Conservation (phyloP, 2,888 invertebrate genomes). For the Chrysina gloriosa region DNA sequence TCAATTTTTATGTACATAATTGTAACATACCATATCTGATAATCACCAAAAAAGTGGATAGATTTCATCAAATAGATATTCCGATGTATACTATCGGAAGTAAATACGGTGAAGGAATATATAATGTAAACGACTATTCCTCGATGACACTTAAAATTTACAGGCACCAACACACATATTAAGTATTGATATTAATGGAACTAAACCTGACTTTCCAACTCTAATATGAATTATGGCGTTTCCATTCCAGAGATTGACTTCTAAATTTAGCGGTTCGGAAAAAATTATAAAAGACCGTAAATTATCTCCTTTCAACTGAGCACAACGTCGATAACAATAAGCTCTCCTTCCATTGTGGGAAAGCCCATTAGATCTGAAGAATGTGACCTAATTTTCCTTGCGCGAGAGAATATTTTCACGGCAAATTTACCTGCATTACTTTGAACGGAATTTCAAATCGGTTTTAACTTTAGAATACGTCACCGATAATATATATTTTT, state of each 20-base stretch:
- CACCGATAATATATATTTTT: conserved; percentile 27
- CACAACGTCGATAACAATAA: conserved; percentile 34
- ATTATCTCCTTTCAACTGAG: conserved; percentile 28
- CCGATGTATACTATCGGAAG: too few species aligned
- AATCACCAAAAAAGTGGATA: too few species aligned
- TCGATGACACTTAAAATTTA: too few species aligned
- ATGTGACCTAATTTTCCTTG: conserved; percentile 39
- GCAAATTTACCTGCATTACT: conserved; percentile 36
- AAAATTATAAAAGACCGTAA: conserved; percentile 26
- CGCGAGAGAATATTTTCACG: conserved; percentile 23
- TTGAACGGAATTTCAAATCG: conserved; percentile 21
- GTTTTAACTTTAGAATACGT: conserved; percentile 24
- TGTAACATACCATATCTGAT: too few species aligned
- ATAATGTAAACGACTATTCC: too few species aligned
- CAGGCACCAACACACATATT: too few species aligned
- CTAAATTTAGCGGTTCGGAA: conserved; percentile 18
- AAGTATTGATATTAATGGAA: too few species aligned
- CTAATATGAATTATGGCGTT: too few species aligned
- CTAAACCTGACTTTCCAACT: too few species aligned
- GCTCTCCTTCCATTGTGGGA: conserved; percentile 29
- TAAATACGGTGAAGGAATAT: too few species aligned
- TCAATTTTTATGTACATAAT: too few species aligned
- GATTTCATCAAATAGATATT: too few species aligned
- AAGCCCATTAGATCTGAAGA: conserved; percentile 39
- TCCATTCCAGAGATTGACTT: conserved; percentile 13